These are phyloP conservation scores for Leptoteleia sp. DNA, from an alignment of 1,140 invertebrate species.

Conservation along the genomic window DNA sequence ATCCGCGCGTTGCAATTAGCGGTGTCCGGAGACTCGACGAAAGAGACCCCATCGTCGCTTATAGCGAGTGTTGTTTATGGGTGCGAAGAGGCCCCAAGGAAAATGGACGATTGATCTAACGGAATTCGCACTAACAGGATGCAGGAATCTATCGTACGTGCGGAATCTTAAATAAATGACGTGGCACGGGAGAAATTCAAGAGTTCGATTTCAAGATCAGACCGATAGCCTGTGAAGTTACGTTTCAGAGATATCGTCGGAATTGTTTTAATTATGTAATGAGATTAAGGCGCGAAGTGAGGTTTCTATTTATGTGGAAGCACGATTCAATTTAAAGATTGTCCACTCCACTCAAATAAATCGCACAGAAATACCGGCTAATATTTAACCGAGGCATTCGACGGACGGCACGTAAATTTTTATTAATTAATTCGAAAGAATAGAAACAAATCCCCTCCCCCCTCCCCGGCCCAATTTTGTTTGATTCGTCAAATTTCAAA, in stretches of 20 bases:
- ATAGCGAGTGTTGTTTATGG: constrained; percentile 42
- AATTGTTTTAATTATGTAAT: constrained; percentile 24
- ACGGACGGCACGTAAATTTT: too few species aligned
- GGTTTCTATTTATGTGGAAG: too few species aligned
- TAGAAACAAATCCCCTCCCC: too few species aligned
- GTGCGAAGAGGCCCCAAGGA: constrained; percentile 25
- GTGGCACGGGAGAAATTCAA: constrained; percentile 25
- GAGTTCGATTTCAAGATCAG: constrained; percentile 29
- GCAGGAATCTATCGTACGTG: constrained; percentile 48
- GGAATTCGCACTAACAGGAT: constrained; percentile 59
- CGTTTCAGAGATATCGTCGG: not conserved
- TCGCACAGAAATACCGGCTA: too few species aligned
- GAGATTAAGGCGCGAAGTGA: not conserved
- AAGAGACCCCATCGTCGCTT: constrained; percentile 45
- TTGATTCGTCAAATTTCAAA: too few species aligned
- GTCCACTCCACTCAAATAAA: too few species aligned
- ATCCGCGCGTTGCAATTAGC: constrained; percentile 55
- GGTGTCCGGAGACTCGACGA: constrained; percentile 50
- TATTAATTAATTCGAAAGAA: too few species aligned
- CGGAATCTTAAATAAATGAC: constrained; percentile 49
- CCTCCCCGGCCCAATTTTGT: too few species aligned
- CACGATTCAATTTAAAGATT: too few species aligned
- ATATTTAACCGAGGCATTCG: too few species aligned
- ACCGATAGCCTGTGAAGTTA: not conserved
- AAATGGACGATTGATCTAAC: constrained; percentile 62